Conservation (phyloP, 2,797 vertebrate species). For the Coregonus ussuriensis region DNA sequence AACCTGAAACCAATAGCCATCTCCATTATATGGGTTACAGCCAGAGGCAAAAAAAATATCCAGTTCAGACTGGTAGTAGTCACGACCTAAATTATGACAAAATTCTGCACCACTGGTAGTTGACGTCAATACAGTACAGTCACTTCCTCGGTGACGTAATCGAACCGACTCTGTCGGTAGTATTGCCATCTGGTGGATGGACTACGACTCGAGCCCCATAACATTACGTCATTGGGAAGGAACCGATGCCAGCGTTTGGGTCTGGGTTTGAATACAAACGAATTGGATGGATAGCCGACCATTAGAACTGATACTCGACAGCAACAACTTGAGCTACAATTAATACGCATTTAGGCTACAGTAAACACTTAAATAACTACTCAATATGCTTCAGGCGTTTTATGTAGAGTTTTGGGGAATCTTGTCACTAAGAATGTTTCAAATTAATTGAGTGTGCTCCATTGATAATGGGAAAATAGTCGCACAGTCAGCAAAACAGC, state of each 20-base stretch:
- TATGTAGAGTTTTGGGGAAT: not conserved
- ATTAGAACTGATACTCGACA: conserved; percentile 19
- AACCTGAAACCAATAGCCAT: not conserved
- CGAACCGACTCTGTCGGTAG: conserved; percentile 33
- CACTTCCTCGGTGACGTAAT: conserved; percentile 65
- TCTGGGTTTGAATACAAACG: conserved; percentile 14
- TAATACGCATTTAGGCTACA: not conserved
- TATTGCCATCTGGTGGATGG: conserved; percentile 66
- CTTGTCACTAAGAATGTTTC: not conserved
- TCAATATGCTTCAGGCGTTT: not conserved
- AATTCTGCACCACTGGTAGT: conserved; percentile 69
- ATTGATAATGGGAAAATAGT: not conserved
- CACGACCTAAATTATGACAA: conserved; percentile 70
- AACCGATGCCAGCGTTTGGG: conserved; percentile 42
- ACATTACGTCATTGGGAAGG: conserved; percentile 61
- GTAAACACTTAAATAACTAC: not conserved
- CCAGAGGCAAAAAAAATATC: not conserved
- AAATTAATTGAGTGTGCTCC: not conserved
- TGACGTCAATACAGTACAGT: conserved; percentile 65
- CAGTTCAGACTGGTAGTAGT: conserved; percentile 58
- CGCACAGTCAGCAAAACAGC: not conserved
- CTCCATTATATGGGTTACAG: not conserved
- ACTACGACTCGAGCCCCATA: conserved; percentile 32
- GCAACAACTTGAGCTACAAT: conserved; percentile 18
- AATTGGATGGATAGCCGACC: not conserved